These are phyloP conservation scores for Drosophila parthenogenetica DNA, from an alignment of 2,888 invertebrate species.

Conservation along the genomic window DNA sequence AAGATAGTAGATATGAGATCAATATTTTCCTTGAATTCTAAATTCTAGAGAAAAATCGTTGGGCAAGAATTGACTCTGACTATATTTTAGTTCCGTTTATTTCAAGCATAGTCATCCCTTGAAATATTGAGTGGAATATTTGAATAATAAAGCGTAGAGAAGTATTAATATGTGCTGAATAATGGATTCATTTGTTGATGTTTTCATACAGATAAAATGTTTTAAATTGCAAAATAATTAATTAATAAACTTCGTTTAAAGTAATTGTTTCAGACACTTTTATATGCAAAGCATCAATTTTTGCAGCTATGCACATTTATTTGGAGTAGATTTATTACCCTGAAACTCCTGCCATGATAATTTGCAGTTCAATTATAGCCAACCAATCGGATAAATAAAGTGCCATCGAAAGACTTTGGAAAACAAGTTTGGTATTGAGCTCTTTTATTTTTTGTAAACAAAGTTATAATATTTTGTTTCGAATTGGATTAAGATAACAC, in stretches of 20 bases:
- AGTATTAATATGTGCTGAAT: too few species aligned
- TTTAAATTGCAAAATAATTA: not conserved
- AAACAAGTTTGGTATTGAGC: conserved; percentile 15
- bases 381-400: conserved; percentile 2
- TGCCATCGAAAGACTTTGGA: not conserved
- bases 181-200: not conserved
- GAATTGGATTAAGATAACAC: conserved; percentile 24
- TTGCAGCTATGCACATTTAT: not conserved
- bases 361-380: conserved; percentile 1
- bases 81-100: too few species aligned
- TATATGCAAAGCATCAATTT: not conserved
- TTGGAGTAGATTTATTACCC: conserved; percentile 3
- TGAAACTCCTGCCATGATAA: not conserved
- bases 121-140: too few species aligned
- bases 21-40: not conserved
- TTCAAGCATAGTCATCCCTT: too few species aligned
- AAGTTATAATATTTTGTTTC: conserved; percentile 9
- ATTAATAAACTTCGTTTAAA: not conserved
- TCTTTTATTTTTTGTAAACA: conserved; percentile 15
- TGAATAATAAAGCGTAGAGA: too few species aligned
- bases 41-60: too few species aligned
- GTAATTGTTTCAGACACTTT: not conserved
- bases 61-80: too few species aligned
- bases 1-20: not conserved
- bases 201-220: not conserved